A percentile compares a stretch with the other conserved stretches of the same genome.
Conservation (phyloP, 2,113 vertebrate species). For the Nipponia nippon region DNA sequence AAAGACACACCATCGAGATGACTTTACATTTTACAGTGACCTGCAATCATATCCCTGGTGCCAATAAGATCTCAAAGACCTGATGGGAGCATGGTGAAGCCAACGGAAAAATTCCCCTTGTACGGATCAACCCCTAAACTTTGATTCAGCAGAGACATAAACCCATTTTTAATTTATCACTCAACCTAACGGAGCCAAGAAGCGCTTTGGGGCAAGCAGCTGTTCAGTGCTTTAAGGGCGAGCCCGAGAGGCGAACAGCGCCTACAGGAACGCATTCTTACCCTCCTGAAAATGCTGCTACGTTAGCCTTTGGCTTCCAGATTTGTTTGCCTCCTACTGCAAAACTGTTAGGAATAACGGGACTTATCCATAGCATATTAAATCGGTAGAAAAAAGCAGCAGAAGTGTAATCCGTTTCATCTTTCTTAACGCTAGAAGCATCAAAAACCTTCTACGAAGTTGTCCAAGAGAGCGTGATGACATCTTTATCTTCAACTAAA, state of each 20-base stretch:
- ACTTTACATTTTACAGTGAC: background rate
- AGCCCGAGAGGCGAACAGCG: background rate
- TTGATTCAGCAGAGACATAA: background rate
- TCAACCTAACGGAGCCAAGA: background rate
- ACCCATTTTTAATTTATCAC: background rate
- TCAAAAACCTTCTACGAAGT: background rate
- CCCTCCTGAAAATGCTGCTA: background rate
- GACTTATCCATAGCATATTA: background rate
- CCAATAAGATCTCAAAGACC: background rate
- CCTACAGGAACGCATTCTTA: background rate
- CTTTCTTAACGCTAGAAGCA: background rate
- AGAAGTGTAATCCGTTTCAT: background rate
- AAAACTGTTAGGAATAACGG: background rate
- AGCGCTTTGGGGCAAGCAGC: background rate
- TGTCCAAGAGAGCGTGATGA: background rate
- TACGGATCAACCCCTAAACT: background rate
- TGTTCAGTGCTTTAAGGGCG: background rate
- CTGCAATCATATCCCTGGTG: conserved; percentile 1
- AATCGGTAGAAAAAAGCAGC: background rate
- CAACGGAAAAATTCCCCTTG: background rate
- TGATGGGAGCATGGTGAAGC: background rate
- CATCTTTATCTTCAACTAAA: background rate
- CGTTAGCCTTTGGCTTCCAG: background rate
- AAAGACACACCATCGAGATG: background rate
- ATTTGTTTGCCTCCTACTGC: background rate